Percentiles rank a stretch among this genome's conserved stretches.
Conservation (phyloP, 2,797 vertebrate species). For the Tenualosa ilisha region DNA sequence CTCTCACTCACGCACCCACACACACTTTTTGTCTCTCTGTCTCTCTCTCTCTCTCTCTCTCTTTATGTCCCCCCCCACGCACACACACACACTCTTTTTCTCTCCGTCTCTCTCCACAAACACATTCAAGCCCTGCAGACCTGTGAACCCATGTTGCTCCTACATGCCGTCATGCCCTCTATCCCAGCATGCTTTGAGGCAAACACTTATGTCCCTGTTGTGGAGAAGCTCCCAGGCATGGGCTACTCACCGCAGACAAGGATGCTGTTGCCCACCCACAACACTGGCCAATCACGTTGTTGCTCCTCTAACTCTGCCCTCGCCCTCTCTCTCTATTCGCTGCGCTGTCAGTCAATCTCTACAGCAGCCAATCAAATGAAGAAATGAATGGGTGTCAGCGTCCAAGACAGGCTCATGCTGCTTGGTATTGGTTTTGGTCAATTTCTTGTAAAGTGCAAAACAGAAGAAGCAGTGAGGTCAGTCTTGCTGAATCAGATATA, state of each 20-base stretch:
- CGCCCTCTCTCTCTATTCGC: too few relatives aligned
- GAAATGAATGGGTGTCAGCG: not conserved
- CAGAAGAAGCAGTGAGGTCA: not conserved
- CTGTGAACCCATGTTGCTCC: too few relatives aligned
- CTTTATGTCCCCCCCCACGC: not conserved
- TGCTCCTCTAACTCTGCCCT: too few relatives aligned
- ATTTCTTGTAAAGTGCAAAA: not conserved
- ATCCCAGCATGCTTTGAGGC: too few relatives aligned
- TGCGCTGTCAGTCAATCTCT: not conserved
- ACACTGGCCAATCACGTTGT: too few relatives aligned
- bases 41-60: not conserved
- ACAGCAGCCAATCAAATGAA: not conserved
- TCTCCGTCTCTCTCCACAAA: too few relatives aligned
- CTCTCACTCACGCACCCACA: not conserved
- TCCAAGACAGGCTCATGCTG: not conserved
- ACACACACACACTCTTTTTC: not conserved
- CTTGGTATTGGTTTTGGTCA: not conserved
- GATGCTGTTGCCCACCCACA: too few relatives aligned
- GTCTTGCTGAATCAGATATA: not conserved
- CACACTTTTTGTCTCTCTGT: not conserved
- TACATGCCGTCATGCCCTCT: too few relatives aligned
- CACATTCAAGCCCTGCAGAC: not conserved
- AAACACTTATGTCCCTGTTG: too few relatives aligned
- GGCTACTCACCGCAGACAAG: too few relatives aligned
- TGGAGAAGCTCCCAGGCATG: too few relatives aligned